Conservation (phyloP, 2,888 invertebrate genomes). For the Agriopis aurantiaria region DNA sequence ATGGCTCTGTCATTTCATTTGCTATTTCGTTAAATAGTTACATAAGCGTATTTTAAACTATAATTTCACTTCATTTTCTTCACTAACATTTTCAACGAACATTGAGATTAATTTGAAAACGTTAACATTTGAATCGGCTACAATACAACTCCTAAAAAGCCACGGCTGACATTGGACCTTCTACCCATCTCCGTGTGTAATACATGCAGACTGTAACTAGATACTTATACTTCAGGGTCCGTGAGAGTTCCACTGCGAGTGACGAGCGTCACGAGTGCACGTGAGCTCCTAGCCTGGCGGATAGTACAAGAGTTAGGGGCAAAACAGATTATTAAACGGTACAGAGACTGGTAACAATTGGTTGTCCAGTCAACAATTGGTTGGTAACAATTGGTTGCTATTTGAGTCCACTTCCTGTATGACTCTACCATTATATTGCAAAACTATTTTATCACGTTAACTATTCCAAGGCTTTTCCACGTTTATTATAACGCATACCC, state of each 20-base stretch:
- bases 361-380: neutral
- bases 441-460: too few species aligned
- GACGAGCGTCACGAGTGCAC: conserved; percentile 52
- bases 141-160: neutral
- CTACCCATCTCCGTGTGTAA: conserved; percentile 14
- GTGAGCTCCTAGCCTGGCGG: conserved; percentile 36
- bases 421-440: too few species aligned
- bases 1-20: too few species aligned
- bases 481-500: too few species aligned
- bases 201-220: conserved; percentile 33
- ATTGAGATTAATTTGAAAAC: too few species aligned
- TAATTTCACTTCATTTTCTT: too few species aligned
- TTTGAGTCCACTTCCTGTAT: too few species aligned
- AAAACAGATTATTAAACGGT: neutral
- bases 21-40: too few species aligned
- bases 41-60: too few species aligned
- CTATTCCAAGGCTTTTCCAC: too few species aligned
- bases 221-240: conserved; percentile 35
- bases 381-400: too few species aligned
- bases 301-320: conserved; percentile 19
- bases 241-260: conserved; percentile 42
- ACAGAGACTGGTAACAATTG: neutral
- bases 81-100: too few species aligned
- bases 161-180: conserved; percentile 11
- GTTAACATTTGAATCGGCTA: neutral